phyloP scores from a whole-genome alignment of 2,113 vertebrate genomes.

The Grus americana region DNA sequence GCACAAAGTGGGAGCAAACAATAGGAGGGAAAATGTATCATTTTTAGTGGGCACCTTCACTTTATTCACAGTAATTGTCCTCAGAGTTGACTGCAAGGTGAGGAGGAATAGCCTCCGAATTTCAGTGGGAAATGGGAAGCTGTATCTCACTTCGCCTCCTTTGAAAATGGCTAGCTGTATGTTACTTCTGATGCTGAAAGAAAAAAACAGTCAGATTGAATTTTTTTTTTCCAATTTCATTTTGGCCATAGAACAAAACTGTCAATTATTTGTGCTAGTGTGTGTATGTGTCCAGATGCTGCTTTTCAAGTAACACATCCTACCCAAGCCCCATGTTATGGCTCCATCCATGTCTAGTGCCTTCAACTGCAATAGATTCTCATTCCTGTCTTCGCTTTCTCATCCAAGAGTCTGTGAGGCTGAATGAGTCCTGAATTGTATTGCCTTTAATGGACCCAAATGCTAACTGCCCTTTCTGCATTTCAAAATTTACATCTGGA shows the following conservation, averaged over 20 bases:
- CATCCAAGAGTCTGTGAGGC: not conserved
- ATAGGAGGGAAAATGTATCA: not conserved
- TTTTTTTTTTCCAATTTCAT: not conserved
- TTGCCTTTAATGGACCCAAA: not conserved
- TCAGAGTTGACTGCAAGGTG: not conserved
- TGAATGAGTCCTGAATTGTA: not conserved
- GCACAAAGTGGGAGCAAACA: not conserved
- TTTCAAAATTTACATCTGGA: constrained; percentile 54
- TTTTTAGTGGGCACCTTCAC: not conserved
- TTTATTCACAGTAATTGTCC: not conserved
- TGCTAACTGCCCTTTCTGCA: not conserved
- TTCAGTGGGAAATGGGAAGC: not conserved
- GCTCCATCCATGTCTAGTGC: not conserved
- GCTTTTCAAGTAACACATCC: constrained; percentile 32
- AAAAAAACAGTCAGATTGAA: not conserved
- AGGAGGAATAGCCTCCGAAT: not conserved
- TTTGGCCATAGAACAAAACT: not conserved
- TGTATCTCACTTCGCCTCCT: not conserved
- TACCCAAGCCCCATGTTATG: not conserved
- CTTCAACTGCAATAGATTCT: not conserved
- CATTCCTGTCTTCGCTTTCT: not conserved
- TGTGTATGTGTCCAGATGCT: not conserved
- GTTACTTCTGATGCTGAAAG: not conserved
- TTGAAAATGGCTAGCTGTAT: not conserved
- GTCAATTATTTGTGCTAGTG: not conserved